phyloP scores from a whole-genome alignment of 2,797 vertebrate species.

The Thaleichthys pacificus region DNA sequence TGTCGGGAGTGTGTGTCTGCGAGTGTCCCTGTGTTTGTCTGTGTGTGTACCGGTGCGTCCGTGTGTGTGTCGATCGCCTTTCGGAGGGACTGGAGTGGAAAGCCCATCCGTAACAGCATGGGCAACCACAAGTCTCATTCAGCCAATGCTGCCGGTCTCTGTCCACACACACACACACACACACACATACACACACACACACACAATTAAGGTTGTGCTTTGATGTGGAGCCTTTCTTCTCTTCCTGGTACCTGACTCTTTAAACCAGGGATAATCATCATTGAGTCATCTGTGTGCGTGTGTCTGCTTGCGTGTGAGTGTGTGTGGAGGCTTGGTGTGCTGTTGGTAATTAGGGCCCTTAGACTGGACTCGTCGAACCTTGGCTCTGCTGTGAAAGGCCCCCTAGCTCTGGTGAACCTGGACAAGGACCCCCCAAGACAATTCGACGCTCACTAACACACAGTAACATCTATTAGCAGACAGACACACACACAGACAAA shows the following conservation, averaged over 20 bases:
- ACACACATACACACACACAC: no score
- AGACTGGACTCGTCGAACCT: constrained; percentile 56
- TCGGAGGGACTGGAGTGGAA: no score
- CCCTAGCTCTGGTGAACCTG: constrained; percentile 43
- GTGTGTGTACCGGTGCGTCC: constrained; percentile 32
- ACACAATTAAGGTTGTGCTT: no score
- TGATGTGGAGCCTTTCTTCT: no score
- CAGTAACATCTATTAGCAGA: background rate
- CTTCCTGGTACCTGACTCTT: no score
- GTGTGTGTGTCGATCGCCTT: constrained; percentile 1
- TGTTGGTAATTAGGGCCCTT: constrained; percentile 62
- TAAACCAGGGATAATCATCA: no score
- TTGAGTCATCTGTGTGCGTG: no score
- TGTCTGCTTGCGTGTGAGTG: background rate
- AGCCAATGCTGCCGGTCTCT: no score
- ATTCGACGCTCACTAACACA: constrained; percentile 13
- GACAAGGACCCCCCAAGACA: constrained; percentile 37
- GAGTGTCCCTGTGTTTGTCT: background rate
- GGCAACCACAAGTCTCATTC: no score
- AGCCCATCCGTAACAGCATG: no score
- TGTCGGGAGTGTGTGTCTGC: constrained; percentile 1
- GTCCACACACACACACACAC: no score
- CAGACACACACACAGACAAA: background rate
- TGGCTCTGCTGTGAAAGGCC: constrained; percentile 50
- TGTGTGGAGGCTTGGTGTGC: constrained; percentile 16